Evolutionary conservation across 2,888 invertebrate genomes (phyloP), one percentile per base, ranked within the genome.

Genomic region (Heliconius ethilla): DNA sequence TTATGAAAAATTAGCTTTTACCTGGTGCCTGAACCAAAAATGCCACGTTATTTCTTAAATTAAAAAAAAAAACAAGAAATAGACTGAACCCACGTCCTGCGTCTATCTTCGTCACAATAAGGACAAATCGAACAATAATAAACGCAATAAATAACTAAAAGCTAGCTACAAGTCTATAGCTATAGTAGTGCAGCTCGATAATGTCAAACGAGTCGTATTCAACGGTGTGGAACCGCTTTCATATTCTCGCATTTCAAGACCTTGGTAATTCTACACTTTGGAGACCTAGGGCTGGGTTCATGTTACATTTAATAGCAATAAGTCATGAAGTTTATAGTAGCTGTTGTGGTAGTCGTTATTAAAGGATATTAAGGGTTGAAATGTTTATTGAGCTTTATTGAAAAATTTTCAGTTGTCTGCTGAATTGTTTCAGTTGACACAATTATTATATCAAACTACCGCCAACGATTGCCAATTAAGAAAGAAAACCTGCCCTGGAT

Each of bases 171-270:
- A 51, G 7, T 51, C 51, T 18, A 51, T 9, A 70, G 2, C 37
- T 27, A 25, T 37, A 67, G 59, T 37, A 59, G 29, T 67, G 67
- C 73, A 59, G 72, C 76, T 78, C 76, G 76, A 79, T 78, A 79
- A 75, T 78, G 81, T 79, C 79, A 79, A 76, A 74, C 78, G 75
- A 81, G 74, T 65, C 78, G 70, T 75, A 78, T 75, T 67, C 79
- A 78, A 78, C 78, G 76, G 78, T 81, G 76, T 79, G 78, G 79
- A 79, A 79, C 76, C 76, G 81, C 81, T 81, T 81, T 81, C 81
- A 81, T 81, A 78, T 81, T 81, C 81, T 81, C 78, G 75, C 76
- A 79, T 81, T 76, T 79, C 81, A 81, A 81, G 80, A 79, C 79
- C 79, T 79, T 78, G 74, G 79, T 81, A 81, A 81, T 65, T 76